Percentiles rank a stretch among this genome's conserved stretches.
phyloP scores from a whole-genome alignment of 2,113 vertebrate species.

The Amblyopsis rosae region DNA sequence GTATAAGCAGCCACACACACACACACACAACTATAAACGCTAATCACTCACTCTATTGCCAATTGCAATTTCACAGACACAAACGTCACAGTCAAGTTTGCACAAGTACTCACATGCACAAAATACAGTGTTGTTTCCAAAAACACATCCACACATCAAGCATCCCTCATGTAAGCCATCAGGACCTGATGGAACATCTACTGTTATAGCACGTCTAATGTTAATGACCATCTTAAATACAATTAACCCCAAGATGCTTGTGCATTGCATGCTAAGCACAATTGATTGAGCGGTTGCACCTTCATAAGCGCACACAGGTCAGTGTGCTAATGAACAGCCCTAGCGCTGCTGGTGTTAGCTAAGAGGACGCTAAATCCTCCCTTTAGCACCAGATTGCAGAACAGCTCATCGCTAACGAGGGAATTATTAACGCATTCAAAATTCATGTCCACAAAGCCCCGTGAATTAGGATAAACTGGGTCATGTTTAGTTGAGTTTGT shows the following conservation, averaged over 20 bases:
- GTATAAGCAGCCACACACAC: slow-evolving; percentile 14
- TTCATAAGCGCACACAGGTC: slow-evolving; percentile 42
- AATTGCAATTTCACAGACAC: not conserved
- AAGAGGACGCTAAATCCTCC: slow-evolving; percentile 46
- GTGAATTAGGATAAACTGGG: slow-evolving; percentile 60
- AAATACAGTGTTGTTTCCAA: not conserved
- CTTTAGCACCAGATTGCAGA: slow-evolving; percentile 36
- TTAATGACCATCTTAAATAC: slow-evolving; percentile 35
- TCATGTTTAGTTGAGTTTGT: slow-evolving; percentile 48
- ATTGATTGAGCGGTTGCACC: slow-evolving; percentile 21
- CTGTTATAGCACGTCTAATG: slow-evolving; percentile 3
- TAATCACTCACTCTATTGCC: slow-evolving; percentile 15
- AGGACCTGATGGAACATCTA: slow-evolving; percentile 41
- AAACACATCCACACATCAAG: not conserved
- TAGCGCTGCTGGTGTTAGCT: slow-evolving; percentile 16
- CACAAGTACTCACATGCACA: not conserved
- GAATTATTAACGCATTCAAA: slow-evolving; percentile 49
- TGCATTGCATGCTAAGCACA: slow-evolving; percentile 36
- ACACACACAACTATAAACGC: slow-evolving; percentile 16
- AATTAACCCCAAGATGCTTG: slow-evolving; percentile 50
- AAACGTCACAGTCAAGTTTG: not conserved
- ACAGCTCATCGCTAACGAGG: slow-evolving; percentile 24
- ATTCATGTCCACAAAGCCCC: slow-evolving; percentile 29
- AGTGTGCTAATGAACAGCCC: slow-evolving; percentile 51
- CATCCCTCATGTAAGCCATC: slow-evolving; percentile 14